A percentile compares a stretch with the other conserved stretches of the same genome.
phyloP scores from a whole-genome alignment of 2,797 vertebrate species.

The Onychomys arenicola region DNA sequence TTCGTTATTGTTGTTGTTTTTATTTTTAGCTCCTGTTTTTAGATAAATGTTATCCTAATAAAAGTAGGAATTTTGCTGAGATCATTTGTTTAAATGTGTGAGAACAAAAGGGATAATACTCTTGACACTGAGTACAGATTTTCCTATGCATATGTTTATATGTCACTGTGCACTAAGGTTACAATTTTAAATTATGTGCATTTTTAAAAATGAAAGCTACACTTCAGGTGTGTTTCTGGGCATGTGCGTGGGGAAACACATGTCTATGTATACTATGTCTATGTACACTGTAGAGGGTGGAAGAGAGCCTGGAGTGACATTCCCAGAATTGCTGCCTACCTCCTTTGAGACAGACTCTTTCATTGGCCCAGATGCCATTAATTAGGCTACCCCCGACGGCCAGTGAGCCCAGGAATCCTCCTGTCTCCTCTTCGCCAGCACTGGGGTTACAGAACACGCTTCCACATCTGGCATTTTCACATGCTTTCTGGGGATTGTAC shows the following conservation, averaged over 20 bases:
- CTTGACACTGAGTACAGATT: not conserved
- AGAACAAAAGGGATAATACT: not conserved
- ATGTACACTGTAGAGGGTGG: not conserved
- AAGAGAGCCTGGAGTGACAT: not conserved
- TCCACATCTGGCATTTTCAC: not conserved
- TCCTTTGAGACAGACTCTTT: not conserved
- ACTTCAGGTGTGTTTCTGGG: not conserved
- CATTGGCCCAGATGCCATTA: not conserved
- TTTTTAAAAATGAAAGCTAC: not conserved
- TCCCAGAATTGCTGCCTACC: not conserved
- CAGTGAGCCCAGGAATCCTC: not conserved
- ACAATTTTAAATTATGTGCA: not conserved
- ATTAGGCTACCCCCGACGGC: not conserved
- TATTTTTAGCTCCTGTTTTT: not conserved
- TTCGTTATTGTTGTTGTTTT: not conserved
- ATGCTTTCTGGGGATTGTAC: not conserved
- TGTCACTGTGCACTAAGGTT: not conserved
- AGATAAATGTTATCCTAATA: not conserved
- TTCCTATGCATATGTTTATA: not conserved
- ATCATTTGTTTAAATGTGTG: conserved; percentile 2
- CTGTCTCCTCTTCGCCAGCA: not conserved
- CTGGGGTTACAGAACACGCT: not conserved
- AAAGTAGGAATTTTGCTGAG: conserved; percentile 13
- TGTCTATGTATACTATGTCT: not conserved
- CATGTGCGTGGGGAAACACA: not conserved